A percentile compares a stretch with the other conserved stretches of the same genome.
Conservation (phyloP, 2,888 invertebrate genomes). For the Actias luna region DNA sequence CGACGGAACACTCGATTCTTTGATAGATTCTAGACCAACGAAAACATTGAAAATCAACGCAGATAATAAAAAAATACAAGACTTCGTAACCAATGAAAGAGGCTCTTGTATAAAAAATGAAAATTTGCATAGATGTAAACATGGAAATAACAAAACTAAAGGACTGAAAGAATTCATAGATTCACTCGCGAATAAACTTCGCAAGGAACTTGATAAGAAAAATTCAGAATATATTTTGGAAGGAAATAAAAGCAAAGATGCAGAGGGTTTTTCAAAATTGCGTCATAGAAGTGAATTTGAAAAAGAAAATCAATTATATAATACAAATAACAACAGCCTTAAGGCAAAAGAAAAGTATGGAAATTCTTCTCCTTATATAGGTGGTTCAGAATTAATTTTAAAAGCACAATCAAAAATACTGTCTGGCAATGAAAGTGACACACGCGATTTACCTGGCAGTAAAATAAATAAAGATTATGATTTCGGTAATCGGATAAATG, state of each 20-base stretch:
- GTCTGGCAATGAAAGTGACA: conserved; percentile 38
- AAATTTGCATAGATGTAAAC: conserved; percentile 36
- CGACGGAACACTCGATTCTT: conserved; percentile 16
- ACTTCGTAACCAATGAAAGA: conserved; percentile 42
- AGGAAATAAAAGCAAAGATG: conserved; percentile 55
- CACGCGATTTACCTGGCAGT: conserved; percentile 39
- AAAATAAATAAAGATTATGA: conserved; percentile 35
- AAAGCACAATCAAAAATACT: conserved; percentile 48
- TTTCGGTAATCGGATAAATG: conserved; percentile 39
- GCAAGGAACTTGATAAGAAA: conserved; percentile 51
- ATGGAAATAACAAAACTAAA: conserved; percentile 40
- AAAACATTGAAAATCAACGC: not conserved
- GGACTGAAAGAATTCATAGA: conserved; percentile 62
- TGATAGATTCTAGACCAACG: not conserved
- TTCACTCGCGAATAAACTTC: conserved; percentile 62
- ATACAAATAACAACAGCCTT: conserved; percentile 54
- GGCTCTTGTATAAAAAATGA: conserved; percentile 37
- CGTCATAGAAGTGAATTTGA: conserved; percentile 72
- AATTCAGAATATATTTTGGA: conserved; percentile 46
- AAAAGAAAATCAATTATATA: conserved; percentile 68
- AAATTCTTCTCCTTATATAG: conserved; percentile 41
- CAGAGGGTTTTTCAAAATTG: conserved; percentile 64
- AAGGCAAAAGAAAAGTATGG: conserved; percentile 52
- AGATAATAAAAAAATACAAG: conserved; percentile 31
- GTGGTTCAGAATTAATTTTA: conserved; percentile 51